These are phyloP conservation scores for Danaus melanippus DNA, from an alignment of 1,140 invertebrate species.

Conservation along the genomic window DNA sequence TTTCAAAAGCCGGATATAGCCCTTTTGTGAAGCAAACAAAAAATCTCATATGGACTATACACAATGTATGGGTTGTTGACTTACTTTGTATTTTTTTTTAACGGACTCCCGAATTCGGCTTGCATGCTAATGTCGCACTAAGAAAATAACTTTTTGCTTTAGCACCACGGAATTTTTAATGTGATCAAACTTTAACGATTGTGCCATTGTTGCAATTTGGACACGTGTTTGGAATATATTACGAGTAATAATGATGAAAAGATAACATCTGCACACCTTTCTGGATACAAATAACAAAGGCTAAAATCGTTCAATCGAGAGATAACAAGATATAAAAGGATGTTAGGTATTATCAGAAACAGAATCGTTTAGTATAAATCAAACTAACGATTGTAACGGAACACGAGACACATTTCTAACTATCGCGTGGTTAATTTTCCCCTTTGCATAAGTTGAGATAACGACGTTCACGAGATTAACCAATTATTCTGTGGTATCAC, in stretches of 20 bases:
- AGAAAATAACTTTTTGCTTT: constrained; percentile 29
- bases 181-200: constrained; percentile 15
- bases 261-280: no score
- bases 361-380: no score
- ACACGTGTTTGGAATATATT: constrained; percentile 7
- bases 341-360: no score
- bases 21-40: constrained; percentile 60
- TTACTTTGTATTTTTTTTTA: constrained; percentile 42
- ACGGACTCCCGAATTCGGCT: constrained; percentile 28
- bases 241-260: neutral
- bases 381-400: no score
- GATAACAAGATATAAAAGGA: no score
- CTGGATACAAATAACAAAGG: no score
- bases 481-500: constrained; percentile 13
- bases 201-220: constrained; percentile 7
- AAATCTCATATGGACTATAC: constrained; percentile 30
- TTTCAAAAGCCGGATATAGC: constrained; percentile 55
- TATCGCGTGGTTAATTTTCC: constrained; percentile 17
- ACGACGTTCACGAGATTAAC: constrained; percentile 17
- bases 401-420: no score
- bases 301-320: no score
- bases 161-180: constrained; percentile 33
- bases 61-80: constrained; percentile 56
- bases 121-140: constrained; percentile 40
- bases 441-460: constrained; percentile 11